Conservation (phyloP, 2,113 vertebrate species). For the Rallus limicola region DNA sequence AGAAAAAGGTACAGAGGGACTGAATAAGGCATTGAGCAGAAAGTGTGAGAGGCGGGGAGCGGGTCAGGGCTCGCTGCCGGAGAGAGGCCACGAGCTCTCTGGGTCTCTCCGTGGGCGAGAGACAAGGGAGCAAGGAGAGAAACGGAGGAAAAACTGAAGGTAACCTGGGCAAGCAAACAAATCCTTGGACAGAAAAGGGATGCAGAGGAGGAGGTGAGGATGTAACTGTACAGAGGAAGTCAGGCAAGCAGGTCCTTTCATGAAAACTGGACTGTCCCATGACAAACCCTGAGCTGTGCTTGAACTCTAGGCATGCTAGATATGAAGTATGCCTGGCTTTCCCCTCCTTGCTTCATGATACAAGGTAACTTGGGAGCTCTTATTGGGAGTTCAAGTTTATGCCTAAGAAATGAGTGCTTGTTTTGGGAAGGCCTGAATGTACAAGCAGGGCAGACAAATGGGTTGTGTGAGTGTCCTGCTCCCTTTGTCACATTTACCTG, state of each 20-base stretch:
- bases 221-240: neutral
- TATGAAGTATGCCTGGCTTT: fast-evolving
- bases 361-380: neutral
- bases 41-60: neutral
- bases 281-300: neutral
- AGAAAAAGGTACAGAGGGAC: neutral
- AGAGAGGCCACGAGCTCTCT: fast-evolving
- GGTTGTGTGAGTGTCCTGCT: neutral
- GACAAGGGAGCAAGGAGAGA: neutral
- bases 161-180: neutral
- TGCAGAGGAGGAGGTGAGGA: neutral
- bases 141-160: neutral
- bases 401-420: neutral
- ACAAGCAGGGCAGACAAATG: neutral
- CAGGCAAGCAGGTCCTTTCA: neutral
- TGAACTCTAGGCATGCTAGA: neutral
- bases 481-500: fast-evolving
- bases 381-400: neutral
- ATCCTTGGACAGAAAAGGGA: neutral
- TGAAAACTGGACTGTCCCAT: neutral
- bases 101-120: fast-evolving
- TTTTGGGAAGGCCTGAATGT: neutral
- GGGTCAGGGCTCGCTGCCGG: neutral
- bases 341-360: neutral
- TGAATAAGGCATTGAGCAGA: neutral